phyloP scores from a whole-genome alignment of 2,888 invertebrate genomes.

The Dynastes maya region DNA sequence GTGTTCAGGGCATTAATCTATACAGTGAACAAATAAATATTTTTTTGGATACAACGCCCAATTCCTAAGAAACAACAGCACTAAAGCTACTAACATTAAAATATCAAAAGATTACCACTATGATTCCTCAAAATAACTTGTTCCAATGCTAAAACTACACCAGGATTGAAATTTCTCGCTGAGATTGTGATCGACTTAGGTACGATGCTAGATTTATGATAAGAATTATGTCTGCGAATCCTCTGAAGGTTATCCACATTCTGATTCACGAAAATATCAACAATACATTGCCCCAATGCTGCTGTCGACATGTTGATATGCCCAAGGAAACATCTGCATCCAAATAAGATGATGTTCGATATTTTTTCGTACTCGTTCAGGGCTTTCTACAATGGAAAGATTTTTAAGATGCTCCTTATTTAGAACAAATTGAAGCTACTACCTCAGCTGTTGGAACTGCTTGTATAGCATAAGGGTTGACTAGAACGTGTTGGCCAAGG shows the following conservation, averaged over 20 bases:
- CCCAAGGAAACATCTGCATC: conserved; percentile 69
- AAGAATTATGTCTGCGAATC: conserved; percentile 61
- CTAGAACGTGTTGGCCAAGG: conserved; percentile 84
- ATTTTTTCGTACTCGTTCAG: conserved; percentile 59
- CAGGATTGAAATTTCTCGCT: conserved; percentile 66
- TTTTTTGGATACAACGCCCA: no score
- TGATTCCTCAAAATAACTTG: conserved; percentile 67
- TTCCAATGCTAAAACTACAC: conserved; percentile 66
- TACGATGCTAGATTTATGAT: conserved; percentile 64
- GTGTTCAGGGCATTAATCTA: no score
- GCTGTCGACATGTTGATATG: conserved; percentile 70
- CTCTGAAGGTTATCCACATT: conserved; percentile 66
- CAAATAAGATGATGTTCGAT: conserved; percentile 65
- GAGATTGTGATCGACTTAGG: conserved; percentile 64
- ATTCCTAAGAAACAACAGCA: no score
- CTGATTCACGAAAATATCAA: conserved; percentile 67
- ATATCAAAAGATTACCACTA: conserved; percentile 60
- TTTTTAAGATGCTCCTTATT: neutral
- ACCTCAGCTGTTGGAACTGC: conserved; percentile 62
- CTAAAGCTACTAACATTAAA: neutral
- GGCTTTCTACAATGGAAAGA: conserved; percentile 48
- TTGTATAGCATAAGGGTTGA: conserved; percentile 81
- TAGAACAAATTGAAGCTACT: conserved; percentile 54
- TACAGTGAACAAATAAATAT: no score
- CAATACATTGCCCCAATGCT: conserved; percentile 68